These are phyloP conservation scores for Rutilus rutilus DNA, from an alignment of 2,113 vertebrate genomes.

Conservation along the genomic window DNA sequence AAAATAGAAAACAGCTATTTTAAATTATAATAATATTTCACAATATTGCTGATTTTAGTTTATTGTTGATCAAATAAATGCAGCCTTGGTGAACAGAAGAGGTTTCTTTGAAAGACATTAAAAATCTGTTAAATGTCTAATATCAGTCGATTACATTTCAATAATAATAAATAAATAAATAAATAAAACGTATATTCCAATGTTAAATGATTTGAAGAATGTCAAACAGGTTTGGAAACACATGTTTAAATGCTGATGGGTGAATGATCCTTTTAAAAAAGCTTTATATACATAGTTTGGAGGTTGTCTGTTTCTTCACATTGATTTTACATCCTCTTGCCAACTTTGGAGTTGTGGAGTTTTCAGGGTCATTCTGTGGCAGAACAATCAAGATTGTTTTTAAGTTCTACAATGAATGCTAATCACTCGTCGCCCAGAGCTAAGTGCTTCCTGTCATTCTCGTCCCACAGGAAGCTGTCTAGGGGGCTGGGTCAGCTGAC, in stretches of 20 bases:
- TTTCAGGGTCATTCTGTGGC: conserved; percentile 10
- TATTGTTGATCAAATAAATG: not conserved
- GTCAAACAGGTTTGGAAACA: not conserved
- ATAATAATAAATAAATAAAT: not conserved
- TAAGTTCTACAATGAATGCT: conserved; percentile 6
- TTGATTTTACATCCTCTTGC: not conserved
- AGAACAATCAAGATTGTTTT: conserved; percentile 35
- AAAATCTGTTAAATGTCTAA: not conserved
- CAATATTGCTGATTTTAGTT: not conserved
- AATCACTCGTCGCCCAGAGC: conserved; percentile 26
- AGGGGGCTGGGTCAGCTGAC: conserved; percentile 84
- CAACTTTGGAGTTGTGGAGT: not conserved
- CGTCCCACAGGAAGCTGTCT: conserved; percentile 73
- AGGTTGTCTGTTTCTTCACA: not conserved
- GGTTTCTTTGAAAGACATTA: not conserved
- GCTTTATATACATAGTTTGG: not conserved
- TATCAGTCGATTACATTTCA: not conserved
- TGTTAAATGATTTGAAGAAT: not conserved
- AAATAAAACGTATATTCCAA: not conserved
- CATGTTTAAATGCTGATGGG: not conserved
- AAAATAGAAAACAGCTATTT: no score
- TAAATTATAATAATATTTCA: not conserved
- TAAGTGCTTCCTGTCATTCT: conserved; percentile 38
- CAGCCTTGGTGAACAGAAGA: not conserved
- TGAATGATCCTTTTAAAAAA: not conserved